A percentile compares a stretch with the other conserved stretches of the same genome.
These are phyloP conservation scores for Spodoptera litura DNA, from an alignment of 1,140 invertebrate species.

Conservation along the genomic window DNA sequence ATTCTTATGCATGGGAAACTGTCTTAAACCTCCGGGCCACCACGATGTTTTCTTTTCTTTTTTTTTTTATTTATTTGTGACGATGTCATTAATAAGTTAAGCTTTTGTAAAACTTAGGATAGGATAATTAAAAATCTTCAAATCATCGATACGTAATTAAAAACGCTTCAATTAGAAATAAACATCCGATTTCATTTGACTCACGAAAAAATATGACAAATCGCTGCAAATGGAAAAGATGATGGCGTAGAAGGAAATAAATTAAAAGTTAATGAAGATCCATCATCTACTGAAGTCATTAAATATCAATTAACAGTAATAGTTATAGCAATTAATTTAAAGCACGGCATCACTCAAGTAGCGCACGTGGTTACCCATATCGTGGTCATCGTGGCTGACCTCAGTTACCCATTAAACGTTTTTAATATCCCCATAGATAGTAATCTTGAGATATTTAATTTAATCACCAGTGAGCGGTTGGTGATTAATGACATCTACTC, in stretches of 20 bases:
- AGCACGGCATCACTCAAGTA: neutral
- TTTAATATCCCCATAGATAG: slow-evolving; percentile 22
- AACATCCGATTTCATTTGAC: too few species aligned
- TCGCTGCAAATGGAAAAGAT: too few species aligned
- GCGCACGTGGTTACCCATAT: neutral
- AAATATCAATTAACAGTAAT: neutral
- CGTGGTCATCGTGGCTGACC: neutral
- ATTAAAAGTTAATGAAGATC: neutral
- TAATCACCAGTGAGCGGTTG: slow-evolving; percentile 21
- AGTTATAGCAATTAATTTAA: neutral
- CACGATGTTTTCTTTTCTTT: too few species aligned
- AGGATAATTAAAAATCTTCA: too few species aligned
- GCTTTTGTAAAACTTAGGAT: too few species aligned
- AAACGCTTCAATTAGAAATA: too few species aligned
- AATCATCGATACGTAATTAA: too few species aligned
- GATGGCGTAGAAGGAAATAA: neutral
- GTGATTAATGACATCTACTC: slow-evolving; percentile 23
- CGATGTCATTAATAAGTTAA: too few species aligned
- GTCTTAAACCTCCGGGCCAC: too few species aligned
- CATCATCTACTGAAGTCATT: neutral
- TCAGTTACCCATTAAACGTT: neutral
- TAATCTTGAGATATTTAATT: slow-evolving; percentile 22
- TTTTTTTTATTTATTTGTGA: too few species aligned
- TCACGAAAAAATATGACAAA: too few species aligned
- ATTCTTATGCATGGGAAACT: too few species aligned